Evolutionary conservation across 2,888 invertebrate species (phyloP), one percentile per base, ranked within the genome.

Genomic region (Neelides folsomi): DNA sequence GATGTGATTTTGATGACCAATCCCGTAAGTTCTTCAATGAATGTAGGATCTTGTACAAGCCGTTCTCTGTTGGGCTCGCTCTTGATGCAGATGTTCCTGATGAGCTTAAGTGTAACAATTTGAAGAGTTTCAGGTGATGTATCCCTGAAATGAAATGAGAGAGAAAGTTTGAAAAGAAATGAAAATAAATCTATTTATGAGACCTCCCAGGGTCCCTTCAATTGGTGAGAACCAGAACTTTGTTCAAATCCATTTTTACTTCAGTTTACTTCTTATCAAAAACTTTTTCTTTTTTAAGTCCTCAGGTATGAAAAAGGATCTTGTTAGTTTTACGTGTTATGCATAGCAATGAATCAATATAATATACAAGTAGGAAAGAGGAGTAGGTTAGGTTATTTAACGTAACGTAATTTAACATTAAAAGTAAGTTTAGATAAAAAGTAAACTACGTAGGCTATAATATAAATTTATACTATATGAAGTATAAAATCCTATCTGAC

Each of bases 51-150:
- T 41, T 43, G 51, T 8, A 52, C 45, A 39, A 64, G 54, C 5
- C 48, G 39, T 19, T 58, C 60, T 42, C 64, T 56, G 44, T 60
- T 62, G 34, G 44, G 45, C 45, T 64, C 64, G 12, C 54, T 54
- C 37, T 57, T 57, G 16, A 57, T 55, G 47, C 58, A 64, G 9
- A 62, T 43, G 47, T 60, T 59, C n/a, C 59, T 51, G 40, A 64
- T 51, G 2, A 58, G 38, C 38, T 57, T 57, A 2, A 59, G 34
- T 1, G 49, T 52, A 3, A 54, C 27, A 20, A 59, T 57, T 18
- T 49, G 52, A 2, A 57, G 59, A 10, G 13, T 16, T 12, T 56
- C 58, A 20, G 52, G 50, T 20, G 47, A 9, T 2, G 47, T 20
- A n/a, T 6, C 1, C 35, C 50, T 54, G 35, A 13, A 43, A 49